Evolutionary conservation across 1,140 invertebrate genomes (phyloP).

Genomic region (Drosophila pallidifrons): DNA sequence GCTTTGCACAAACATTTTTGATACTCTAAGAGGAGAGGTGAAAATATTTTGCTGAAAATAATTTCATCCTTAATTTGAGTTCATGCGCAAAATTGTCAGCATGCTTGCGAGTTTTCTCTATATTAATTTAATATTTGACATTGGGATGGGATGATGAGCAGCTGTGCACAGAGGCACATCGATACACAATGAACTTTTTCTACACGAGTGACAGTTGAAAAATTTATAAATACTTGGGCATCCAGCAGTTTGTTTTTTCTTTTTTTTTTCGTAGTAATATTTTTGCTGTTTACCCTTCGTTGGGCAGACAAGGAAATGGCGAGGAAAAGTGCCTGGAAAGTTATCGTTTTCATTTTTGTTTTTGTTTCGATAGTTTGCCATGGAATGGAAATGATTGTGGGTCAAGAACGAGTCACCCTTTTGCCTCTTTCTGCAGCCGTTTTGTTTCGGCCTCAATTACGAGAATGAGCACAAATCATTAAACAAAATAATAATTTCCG

Average conservation of each 20-base stretch:
- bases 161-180: slow-evolving; percentile 50
- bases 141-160: slow-evolving; percentile 3
- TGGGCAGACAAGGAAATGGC: slow-evolving; percentile 36
- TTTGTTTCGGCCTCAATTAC: slow-evolving; percentile 64
- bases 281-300: slow-evolving; percentile 49
- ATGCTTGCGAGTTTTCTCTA: slow-evolving; percentile 10
- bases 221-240: slow-evolving; percentile 61
- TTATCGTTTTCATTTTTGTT: slow-evolving; percentile 15
- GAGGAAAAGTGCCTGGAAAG: slow-evolving; percentile 18
- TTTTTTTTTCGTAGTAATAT: slow-evolving; percentile 15
- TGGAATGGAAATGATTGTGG: slow-evolving; percentile 56
- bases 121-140: slow-evolving; percentile 36
- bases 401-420: slow-evolving; percentile 59
- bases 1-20: background rate
- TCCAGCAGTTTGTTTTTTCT: slow-evolving; percentile 23
- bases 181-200: slow-evolving; percentile 80
- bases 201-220: slow-evolving; percentile 50
- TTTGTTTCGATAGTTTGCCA: slow-evolving; percentile 69
- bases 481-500: slow-evolving; percentile 83
- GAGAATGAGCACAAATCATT: slow-evolving; percentile 80
- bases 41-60: background rate
- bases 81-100: slow-evolving; percentile 18
- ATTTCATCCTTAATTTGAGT: slow-evolving; percentile 23
- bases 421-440: background rate
- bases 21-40: background rate